Base-by-base conservation (phyloP, 2,113 vertebrate species). In the Leptocoma aspasia region DNA sequence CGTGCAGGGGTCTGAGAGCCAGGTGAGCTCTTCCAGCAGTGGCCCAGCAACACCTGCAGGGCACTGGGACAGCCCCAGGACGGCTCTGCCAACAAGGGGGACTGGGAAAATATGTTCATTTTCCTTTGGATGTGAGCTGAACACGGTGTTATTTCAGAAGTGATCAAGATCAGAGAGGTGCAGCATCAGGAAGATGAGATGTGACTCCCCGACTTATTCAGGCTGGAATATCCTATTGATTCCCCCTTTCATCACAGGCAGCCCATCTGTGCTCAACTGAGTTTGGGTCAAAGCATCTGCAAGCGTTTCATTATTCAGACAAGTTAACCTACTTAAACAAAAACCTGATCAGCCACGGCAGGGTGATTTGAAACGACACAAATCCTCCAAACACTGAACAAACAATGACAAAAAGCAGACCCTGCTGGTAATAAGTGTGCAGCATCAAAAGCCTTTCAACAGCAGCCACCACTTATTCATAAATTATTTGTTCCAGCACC, bases 191-290 rank as follows among this genome's bases (percentile, higher is more conserved):
- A 79, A 92, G 93, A 95, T 94, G 92, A 95, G 95, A 82, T 71
- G 75, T 90, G 93, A 96, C 94, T 95, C 68, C 45, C 68, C 84
- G 92, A 83, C 78, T 95, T 73, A 59, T 59, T 83, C 44, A 88
- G 90, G 86, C 87, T 95, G 94, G 89, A 95, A 93, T 79, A 75
- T 89, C 82, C 82, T 75, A 83, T 85, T 49, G 89, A 97, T 96
- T 95, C 59, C 68, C 64, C 66, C 84, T 96, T 76, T 96, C 83
- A 92, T 82, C 79, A 53, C 82, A 84, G n/a, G 37, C 81, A 92
- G 89, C 53, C 88, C 91, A 92, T 96, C 82, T 92, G 77, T 60
- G 90, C 81, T 86, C 86, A 39, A 5, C 44, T 19, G 60, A 47
- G 78, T 47, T 76, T 64, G 69, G 94, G 90, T 95, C 82, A 94